Evolutionary conservation across 92 coral and sea anemone genomes (phyloP), one percentile per base, ranked within the genome.

Genomic region (Siderastrea siderea): DNA sequence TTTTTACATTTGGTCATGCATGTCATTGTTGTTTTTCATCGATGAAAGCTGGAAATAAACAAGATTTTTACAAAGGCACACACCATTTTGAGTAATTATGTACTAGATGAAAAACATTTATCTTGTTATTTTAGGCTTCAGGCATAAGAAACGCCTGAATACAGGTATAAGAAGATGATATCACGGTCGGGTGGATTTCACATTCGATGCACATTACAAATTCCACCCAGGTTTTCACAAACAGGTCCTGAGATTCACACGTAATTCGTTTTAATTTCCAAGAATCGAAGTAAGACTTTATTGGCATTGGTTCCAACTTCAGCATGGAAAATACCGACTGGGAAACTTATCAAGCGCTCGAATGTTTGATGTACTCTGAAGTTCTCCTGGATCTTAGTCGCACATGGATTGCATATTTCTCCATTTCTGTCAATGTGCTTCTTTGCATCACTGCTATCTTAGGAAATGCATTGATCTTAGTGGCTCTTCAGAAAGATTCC

Each of bases 391-490:
- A 62, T 47, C 26, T 47, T 7, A 63, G 17, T 6, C 6, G 19
- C n/a, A 11, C 26, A 6, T 80, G 75, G 84, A 14, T 11, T 67
- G 59, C 44, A 38, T 52, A 80, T 67, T 0, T 53, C 38, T 5
- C 6, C 66, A 45, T 66, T 80, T 52, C 60, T 52, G 7, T 67
- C 10, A 66, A 67, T 51, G 75, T 13, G 44, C 4, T 38, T 68
- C 52, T 80, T 3, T 16, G 71, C 47, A 54, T 67, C 13, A 67
- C 64, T 2, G 26, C 84, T 4, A 44, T 50, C 26, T 44, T 50
- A 48, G 84, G 75, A 12, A 80, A 80, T 8, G 13, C 7, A 7
- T 5, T 80, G 65, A 80, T 80, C 61, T 80, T 80, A 8, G 48
- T 53, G 67, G 64, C 84, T 17, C 75, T 80, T 80, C 47, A 17